Conservation (phyloP, 2,113 vertebrate genomes). For the Trichomycterus rosablanca region DNA sequence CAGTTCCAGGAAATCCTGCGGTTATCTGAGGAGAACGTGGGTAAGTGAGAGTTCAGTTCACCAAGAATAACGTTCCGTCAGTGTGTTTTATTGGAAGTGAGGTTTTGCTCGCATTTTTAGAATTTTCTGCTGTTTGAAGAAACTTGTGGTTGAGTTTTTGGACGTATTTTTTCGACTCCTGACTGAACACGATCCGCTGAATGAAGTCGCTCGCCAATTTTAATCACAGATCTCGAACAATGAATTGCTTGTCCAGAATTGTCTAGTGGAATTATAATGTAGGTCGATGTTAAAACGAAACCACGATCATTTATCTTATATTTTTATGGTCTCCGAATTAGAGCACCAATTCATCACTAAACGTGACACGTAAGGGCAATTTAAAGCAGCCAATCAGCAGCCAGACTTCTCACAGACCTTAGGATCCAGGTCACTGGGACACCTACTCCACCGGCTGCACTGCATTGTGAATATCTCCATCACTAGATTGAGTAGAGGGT, state of each 20-base stretch:
- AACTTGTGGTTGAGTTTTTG: constrained; percentile 46
- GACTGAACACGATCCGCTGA: constrained; percentile 7
- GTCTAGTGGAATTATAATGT: background rate
- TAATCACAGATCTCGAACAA: background rate
- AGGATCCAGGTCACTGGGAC: too few relatives aligned
- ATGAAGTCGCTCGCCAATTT: background rate
- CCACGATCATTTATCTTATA: too few relatives aligned
- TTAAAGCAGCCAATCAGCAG: too few relatives aligned
- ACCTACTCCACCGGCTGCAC: too few relatives aligned
- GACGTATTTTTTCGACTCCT: constrained; percentile 26
- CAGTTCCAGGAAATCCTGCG: constrained; percentile 98
- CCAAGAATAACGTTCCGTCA: constrained; percentile 31
- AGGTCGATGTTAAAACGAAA: background rate
- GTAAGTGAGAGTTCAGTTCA: constrained; percentile 65
- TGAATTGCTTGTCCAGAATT: background rate
- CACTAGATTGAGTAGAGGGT: too few relatives aligned
- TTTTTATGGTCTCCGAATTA: too few relatives aligned
- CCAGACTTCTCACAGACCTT: too few relatives aligned
- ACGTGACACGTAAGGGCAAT: too few relatives aligned
- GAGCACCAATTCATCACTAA: too few relatives aligned
- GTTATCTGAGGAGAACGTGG: constrained; percentile 95
- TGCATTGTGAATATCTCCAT: too few relatives aligned
- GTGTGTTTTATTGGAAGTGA: constrained; percentile 38
- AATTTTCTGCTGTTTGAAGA: constrained; percentile 35
- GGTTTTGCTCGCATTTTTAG: constrained; percentile 44